These are phyloP conservation scores for Ennomos quercinarius DNA, from an alignment of 2,888 invertebrate species.

Conservation along the genomic window DNA sequence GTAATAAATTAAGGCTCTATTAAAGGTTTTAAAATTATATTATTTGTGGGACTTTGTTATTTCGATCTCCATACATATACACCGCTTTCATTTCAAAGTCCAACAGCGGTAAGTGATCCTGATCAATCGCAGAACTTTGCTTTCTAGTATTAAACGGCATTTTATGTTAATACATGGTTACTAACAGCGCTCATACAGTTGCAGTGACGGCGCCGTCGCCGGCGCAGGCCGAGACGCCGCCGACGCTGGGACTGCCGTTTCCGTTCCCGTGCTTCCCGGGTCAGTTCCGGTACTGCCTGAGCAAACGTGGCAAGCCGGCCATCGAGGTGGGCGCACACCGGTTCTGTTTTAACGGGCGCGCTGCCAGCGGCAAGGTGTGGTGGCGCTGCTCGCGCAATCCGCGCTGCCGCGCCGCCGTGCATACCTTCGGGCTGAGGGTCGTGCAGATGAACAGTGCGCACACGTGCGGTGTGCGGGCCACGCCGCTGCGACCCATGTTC, in stretches of 20 bases:
- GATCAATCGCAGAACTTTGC: too few relatives aligned
- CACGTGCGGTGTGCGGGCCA: slow-evolving; percentile 80
- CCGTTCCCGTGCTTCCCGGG: slow-evolving; percentile 81
- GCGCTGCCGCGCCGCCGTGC: slow-evolving; percentile 79
- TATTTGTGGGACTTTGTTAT: too few relatives aligned
- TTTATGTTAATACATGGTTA: slow-evolving; percentile 29
- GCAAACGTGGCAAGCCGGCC: slow-evolving; percentile 80
- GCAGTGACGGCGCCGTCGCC: slow-evolving; percentile 57
- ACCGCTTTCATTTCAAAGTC: too few relatives aligned
- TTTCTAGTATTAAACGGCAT: too few relatives aligned
- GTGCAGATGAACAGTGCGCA: slow-evolving; percentile 83
- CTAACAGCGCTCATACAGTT: slow-evolving; percentile 65
- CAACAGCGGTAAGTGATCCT: too few relatives aligned
- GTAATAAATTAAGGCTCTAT: too few relatives aligned
- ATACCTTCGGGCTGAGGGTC: slow-evolving; percentile 78
- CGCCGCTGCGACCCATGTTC: slow-evolving; percentile 79
- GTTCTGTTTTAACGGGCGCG: slow-evolving; percentile 81
- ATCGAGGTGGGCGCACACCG: slow-evolving; percentile 81
- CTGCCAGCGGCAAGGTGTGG: slow-evolving; percentile 82
- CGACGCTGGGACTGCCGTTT: slow-evolving; percentile 76
- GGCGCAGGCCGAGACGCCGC: slow-evolving; percentile 60
- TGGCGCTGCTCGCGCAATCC: slow-evolving; percentile 82
- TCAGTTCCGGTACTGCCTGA: slow-evolving; percentile 80
- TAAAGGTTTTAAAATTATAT: too few relatives aligned
- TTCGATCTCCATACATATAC: too few relatives aligned